Conservation (phyloP, 1,140 invertebrate genomes). For the Aphis craccivora region DNA sequence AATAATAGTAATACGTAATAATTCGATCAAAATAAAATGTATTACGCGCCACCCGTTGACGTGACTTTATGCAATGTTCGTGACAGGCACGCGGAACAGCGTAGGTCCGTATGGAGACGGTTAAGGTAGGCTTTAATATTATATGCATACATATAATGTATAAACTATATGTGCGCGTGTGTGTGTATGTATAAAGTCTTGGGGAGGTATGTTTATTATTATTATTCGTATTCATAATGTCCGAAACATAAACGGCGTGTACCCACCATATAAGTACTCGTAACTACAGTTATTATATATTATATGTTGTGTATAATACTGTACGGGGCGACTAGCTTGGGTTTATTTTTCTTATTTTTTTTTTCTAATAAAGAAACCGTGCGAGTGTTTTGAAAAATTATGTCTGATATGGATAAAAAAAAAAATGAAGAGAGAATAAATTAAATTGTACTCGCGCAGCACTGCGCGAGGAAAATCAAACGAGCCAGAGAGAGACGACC, state of each 20-base stretch:
- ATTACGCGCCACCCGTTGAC: slow-evolving; percentile 27
- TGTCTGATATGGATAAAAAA: slow-evolving; percentile 16
- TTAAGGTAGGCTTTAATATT: slow-evolving; percentile 3
- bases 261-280: background rate
- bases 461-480: background rate
- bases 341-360: slow-evolving; percentile 1
- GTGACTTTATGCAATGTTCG: slow-evolving; percentile 24
- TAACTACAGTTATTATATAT: background rate
- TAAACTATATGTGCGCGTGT: background rate
- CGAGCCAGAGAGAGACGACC: background rate
- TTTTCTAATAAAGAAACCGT: slow-evolving; percentile 35
- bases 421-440: slow-evolving; percentile 41
- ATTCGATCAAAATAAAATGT: slow-evolving; percentile 38
- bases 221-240: slow-evolving; percentile 10
- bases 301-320: background rate
- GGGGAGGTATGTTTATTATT: background rate
- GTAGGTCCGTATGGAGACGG: background rate
- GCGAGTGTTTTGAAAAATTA: slow-evolving; percentile 52
- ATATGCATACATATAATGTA: background rate
- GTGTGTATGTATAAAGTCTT: background rate
- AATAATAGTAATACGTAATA: slow-evolving; percentile 11
- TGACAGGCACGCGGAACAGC: background rate
- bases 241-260: slow-evolving; percentile 1
- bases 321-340: background rate
- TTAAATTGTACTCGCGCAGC: slow-evolving; percentile 17